A percentile compares a stretch with the other conserved stretches of the same genome.
Evolutionary conservation across 2,113 vertebrate species (phyloP).

Genomic region (Hydropotes inermis): DNA sequence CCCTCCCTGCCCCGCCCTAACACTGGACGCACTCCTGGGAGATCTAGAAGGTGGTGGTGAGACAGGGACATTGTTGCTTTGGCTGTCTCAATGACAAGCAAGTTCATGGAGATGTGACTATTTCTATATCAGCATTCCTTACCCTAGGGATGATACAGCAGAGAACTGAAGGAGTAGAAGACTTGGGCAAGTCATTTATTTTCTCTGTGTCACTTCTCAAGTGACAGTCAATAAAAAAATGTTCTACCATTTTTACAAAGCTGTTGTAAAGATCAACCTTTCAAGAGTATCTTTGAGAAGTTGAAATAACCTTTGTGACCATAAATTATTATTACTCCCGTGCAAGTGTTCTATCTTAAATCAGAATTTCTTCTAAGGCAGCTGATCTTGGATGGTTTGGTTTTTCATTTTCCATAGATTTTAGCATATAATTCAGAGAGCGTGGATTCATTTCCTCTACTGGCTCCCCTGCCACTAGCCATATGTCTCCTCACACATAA

Average conservation of each 20-base stretch:
- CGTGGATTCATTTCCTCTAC: not conserved
- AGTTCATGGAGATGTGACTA: not conserved
- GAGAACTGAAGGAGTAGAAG: not conserved
- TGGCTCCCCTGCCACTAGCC: not conserved
- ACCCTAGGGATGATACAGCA: not conserved
- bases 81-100: not conserved
- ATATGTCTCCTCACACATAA: not conserved
- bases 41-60: not conserved
- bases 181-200: not conserved
- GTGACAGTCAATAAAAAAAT: not conserved
- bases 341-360: not conserved
- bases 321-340: not conserved
- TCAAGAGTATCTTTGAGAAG: not conserved
- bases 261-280: not conserved
- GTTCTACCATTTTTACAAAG: not conserved
- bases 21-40: not conserved
- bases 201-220: constrained; percentile 2
- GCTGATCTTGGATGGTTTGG: not conserved
- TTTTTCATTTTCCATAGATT: not conserved
- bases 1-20: fast-evolving
- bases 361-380: constrained; percentile 11
- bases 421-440: not conserved
- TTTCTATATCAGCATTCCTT: not conserved
- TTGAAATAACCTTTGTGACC: not conserved
- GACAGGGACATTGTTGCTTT: not conserved